Base-by-base conservation (phyloP, 2,888 invertebrate genomes). In the Drosophila greeni region DNA sequence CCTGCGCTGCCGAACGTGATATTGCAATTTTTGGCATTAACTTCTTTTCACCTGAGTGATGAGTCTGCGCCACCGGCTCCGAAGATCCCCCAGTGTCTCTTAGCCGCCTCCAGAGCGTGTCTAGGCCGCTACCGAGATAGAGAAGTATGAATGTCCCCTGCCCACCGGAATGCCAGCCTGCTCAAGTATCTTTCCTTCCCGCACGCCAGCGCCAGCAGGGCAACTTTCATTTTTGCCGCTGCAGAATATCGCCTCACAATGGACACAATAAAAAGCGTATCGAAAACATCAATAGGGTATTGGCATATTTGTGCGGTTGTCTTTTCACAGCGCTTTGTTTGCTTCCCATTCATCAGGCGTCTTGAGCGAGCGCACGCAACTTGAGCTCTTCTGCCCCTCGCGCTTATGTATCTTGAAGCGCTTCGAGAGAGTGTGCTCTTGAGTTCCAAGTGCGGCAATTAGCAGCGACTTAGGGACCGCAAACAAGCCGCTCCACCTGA, bases 141-240 rank as follows among this genome's bases (percentile, higher is more conserved):
- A 47, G 31, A 47, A 47, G 31, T 31, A 47, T 47, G 74, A 74
- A 66, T 68, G 61, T 72, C 70, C 57, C 58, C 40, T 36, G 45
- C 54, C 52, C 47, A 23, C 42, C 52, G 37, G 42, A 60, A 39
- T 56, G 20, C 42, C 40, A 61, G 56, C 43, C 43, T 23, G 18
- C 45, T 45, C 45, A 47, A 47, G 45, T 56, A 16, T 26, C 31
- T 62, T 51, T 51, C 31, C 31, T 34, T 64, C 64, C 45, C 66
- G 62, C 57, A 72, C 14, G 61, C 7, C 39, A 39, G 39, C 39
- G 39, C 62, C 47, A 67, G 62, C 57, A 72, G 14, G 62, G 71
- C 73, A 80, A 80, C 82, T 81, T 82, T 82, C 80, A 80, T 80
- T 82, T 80, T 82, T 80, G 76, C 73, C 70, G 65, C 73, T 36